phyloP scores from a whole-genome alignment of 2,113 vertebrate species.

The Pygoscelis adeliae region DNA sequence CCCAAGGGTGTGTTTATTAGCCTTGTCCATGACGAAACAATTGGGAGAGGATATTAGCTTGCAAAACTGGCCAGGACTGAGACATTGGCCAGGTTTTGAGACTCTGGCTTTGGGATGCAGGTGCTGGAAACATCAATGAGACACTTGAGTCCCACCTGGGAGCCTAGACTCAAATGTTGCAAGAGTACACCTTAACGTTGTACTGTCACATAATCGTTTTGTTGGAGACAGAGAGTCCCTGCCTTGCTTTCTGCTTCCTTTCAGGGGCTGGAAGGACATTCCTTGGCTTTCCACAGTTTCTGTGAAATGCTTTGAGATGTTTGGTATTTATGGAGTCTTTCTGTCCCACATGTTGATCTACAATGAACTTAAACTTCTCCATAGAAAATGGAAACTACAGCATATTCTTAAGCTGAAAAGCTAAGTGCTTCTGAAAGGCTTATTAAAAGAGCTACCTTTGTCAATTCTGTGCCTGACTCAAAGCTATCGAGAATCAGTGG shows the following conservation, averaged over 20 bases:
- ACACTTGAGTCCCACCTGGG: not conserved
- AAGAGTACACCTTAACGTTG: not conserved
- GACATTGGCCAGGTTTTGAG: not conserved
- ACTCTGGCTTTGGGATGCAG: not conserved
- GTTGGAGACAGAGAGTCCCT: not conserved
- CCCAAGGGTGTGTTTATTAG: not conserved
- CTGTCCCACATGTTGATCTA: not conserved
- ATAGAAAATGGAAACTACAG: not conserved
- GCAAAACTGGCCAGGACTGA: not conserved
- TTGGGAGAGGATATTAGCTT: not conserved
- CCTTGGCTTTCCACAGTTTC: not conserved
- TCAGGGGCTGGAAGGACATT: not conserved
- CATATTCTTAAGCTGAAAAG: not conserved
- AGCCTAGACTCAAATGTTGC: not conserved
- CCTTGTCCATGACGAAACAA: not conserved
- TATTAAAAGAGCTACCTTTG: not conserved
- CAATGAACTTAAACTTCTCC: not conserved
- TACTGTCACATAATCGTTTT: not conserved
- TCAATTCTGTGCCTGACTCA: not conserved
- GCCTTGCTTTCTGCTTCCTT: not conserved
- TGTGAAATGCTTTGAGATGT: not conserved
- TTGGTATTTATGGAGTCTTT: not conserved
- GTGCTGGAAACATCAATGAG: not conserved
- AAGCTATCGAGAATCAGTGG: not conserved
- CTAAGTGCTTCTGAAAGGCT: not conserved